Conservation (phyloP, 2,797 vertebrate genomes). For the Pseudocheirus occidentalis region DNA sequence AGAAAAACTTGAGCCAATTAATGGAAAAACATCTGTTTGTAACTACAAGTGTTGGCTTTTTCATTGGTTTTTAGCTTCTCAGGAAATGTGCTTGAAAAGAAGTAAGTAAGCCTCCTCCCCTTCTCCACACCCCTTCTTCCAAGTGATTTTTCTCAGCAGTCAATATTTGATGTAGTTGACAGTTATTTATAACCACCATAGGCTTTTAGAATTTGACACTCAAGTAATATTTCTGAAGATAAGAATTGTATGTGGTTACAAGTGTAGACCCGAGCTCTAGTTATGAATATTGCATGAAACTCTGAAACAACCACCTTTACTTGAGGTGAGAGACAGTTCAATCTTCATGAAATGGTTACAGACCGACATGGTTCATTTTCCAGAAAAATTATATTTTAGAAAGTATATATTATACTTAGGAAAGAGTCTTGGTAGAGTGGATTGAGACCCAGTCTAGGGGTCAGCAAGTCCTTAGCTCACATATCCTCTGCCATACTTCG, state of each 20-base stretch:
- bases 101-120: neutral
- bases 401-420: neutral
- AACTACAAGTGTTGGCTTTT: neutral
- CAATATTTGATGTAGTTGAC: neutral
- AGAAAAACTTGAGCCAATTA: neutral
- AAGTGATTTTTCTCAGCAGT: neutral
- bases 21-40: neutral
- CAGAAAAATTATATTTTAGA: slow-evolving; percentile 12
- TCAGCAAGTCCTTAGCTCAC: neutral
- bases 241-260: neutral
- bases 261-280: slow-evolving; percentile 10
- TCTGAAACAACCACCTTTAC: slow-evolving; percentile 37
- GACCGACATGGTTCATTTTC: slow-evolving; percentile 21
- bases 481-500: neutral
- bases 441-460: neutral
- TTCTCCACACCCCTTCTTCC: neutral
- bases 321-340: slow-evolving; percentile 29
- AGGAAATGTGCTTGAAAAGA: neutral
- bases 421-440: neutral
- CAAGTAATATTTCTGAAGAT: slow-evolving; percentile 33
- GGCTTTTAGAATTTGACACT: slow-evolving; percentile 19
- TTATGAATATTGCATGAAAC: slow-evolving; percentile 48
- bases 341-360: slow-evolving; percentile 1
- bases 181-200: neutral
- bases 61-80: neutral